These are phyloP conservation scores for Eupithecia inturbata DNA, from an alignment of 2,888 invertebrate genomes.

Conservation along the genomic window DNA sequence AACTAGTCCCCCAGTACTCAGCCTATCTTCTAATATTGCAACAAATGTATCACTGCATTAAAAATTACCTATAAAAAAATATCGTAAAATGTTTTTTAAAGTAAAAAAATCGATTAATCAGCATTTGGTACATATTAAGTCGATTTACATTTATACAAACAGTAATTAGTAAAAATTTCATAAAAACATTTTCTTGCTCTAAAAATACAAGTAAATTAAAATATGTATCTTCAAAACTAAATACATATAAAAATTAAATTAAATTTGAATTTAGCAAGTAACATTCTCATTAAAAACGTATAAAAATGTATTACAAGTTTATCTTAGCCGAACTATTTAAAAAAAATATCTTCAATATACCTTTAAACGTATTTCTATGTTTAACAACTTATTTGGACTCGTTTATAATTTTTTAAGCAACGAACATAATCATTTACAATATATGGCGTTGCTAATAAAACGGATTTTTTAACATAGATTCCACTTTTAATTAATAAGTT, in stretches of 20 bases:
- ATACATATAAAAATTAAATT: slow-evolving; percentile 67
- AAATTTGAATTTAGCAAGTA: slow-evolving; percentile 38
- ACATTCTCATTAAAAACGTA: not conserved
- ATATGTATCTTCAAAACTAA: slow-evolving; percentile 58
- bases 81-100: slow-evolving; percentile 42
- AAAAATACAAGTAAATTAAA: slow-evolving; percentile 57
- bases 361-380: not conserved
- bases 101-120: slow-evolving; percentile 40
- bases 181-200: slow-evolving; percentile 29
- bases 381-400: not conserved
- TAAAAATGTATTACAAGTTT: not conserved
- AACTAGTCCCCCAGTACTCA: slow-evolving; percentile 57
- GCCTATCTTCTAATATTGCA: slow-evolving; percentile 81
- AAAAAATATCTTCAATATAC: not conserved
- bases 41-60: slow-evolving; percentile 80
- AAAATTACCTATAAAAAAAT: slow-evolving; percentile 45
- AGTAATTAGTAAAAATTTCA: slow-evolving; percentile 55
- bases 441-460: slow-evolving; percentile 58
- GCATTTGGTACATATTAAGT: slow-evolving; percentile 39
- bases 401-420: slow-evolving; percentile 45
- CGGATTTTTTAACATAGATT: slow-evolving; percentile 7
- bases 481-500: not conserved
- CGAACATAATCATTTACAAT: slow-evolving; percentile 50
- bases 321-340: not conserved
- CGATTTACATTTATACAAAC: slow-evolving; percentile 71